These are phyloP conservation scores for Tachysurus fulvidraco DNA, from an alignment of 2,113 vertebrate species.

Conservation along the genomic window DNA sequence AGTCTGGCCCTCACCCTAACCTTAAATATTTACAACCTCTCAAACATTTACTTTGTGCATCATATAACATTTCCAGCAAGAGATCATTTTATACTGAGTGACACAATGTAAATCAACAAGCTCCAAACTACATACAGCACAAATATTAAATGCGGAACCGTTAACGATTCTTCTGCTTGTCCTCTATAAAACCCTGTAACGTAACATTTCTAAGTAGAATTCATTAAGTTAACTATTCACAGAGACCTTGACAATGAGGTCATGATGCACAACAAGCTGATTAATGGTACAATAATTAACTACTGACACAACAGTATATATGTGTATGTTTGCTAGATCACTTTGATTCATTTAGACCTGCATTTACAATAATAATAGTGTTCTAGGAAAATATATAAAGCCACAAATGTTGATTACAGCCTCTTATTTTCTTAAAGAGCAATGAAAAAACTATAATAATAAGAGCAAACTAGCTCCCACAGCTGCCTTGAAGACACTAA, in stretches of 20 bases:
- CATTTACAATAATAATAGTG: neutral
- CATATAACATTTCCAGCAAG: neutral
- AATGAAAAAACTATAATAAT: neutral
- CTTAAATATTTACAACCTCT: neutral
- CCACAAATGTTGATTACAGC: neutral
- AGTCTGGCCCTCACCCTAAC: neutral
- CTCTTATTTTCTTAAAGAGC: neutral
- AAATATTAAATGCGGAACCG: neutral
- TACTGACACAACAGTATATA: neutral
- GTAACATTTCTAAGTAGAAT: neutral
- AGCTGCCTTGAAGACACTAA: neutral
- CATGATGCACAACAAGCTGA: neutral
- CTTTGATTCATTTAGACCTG: neutral
- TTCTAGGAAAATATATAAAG: neutral
- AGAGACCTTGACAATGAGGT: neutral
- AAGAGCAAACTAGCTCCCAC: neutral
- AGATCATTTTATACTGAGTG: neutral
- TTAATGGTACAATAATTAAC: neutral
- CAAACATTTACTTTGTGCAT: neutral
- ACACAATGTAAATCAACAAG: neutral
- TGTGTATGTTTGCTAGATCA: neutral
- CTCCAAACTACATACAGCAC: neutral
- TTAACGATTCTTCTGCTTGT: neutral
- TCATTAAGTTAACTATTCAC: neutral
- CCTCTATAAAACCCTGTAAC: neutral